Base-by-base conservation (phyloP, 2,888 invertebrate genomes). In the Cryptosula pallasiana region DNA sequence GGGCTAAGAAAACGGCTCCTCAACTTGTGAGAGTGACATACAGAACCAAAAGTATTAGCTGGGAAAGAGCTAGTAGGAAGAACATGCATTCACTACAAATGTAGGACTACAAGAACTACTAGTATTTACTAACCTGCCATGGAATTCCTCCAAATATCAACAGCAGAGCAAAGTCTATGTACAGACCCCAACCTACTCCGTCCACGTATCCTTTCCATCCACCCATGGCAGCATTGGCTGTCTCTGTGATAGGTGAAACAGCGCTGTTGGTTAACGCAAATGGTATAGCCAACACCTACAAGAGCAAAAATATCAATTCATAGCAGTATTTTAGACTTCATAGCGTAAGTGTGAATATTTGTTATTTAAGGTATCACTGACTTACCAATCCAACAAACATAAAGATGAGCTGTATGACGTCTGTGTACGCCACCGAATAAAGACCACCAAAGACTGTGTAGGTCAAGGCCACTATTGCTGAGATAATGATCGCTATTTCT, bases 251-350 rank as follows among this genome's bases (percentile, higher is more conserved):
- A 27, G 93, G 90, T 3, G 84, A 81, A 16, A 96, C 95, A 81
- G 92, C 91, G 25, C 91, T 90, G 86, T 94, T 91, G 75, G 89
- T 88, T 91, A 95, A 91, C 16, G 96, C 95, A 83, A 96, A 97
- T 0, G 97, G 97, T 76, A 97, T 94, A 84, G 96, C 95, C 89
- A 98, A 90, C 97, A 97, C 97, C 85, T 90, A 83, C 54, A 86
- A 78, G 23, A 13, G 20, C 45, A 45, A 13, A 20, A n/a, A n/a
- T n/a, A n/a, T n/a, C n/a, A n/a, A n/a, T n/a, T n/a, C n/a, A n/a
- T n/a, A n/a, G n/a, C n/a, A n/a, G n/a, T n/a, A n/a, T n/a, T n/a
- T n/a, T n/a, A n/a, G n/a, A n/a, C n/a, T n/a, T n/a, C n/a, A n/a
- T n/a, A n/a, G n/a, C n/a, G n/a, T n/a, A n/a, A n/a, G n/a, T n/a